These are phyloP conservation scores for Perdix hodgsoniae DNA, from an alignment of 2,797 vertebrate species.

Conservation along the genomic window DNA sequence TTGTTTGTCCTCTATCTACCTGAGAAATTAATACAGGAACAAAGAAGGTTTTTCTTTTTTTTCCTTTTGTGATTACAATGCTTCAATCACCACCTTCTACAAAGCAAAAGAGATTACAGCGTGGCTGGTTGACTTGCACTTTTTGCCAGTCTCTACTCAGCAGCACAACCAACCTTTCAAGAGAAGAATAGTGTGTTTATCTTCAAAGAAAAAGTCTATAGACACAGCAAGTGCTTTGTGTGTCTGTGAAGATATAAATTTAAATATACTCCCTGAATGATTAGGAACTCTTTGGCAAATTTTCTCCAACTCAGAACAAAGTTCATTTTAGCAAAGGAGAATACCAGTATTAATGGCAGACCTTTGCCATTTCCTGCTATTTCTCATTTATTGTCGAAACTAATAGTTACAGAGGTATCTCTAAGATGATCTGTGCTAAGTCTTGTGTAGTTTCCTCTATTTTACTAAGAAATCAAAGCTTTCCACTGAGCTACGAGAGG, in stretches of 20 bases:
- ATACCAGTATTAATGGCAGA: neutral
- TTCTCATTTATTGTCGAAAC: neutral
- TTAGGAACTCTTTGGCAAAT: neutral
- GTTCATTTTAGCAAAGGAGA: neutral
- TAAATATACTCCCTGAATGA: neutral
- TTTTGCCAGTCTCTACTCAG: neutral
- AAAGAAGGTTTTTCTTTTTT: neutral
- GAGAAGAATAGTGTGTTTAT: neutral
- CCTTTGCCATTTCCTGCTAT: neutral
- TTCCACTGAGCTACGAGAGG: neutral
- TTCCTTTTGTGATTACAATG: neutral
- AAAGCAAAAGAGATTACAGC: neutral
- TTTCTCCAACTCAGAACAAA: neutral
- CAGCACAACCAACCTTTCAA: neutral
- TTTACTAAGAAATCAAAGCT: neutral
- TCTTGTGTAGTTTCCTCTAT: neutral
- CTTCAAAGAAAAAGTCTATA: neutral
- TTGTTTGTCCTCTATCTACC: neutral
- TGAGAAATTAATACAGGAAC: neutral
- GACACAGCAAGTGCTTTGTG: neutral
- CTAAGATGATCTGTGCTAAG: neutral
- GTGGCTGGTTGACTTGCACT: neutral
- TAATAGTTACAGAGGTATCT: neutral
- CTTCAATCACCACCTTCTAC: neutral
- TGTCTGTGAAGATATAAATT: neutral